Conservation (phyloP, 2,888 invertebrate genomes). For the Eilema griseolum region DNA sequence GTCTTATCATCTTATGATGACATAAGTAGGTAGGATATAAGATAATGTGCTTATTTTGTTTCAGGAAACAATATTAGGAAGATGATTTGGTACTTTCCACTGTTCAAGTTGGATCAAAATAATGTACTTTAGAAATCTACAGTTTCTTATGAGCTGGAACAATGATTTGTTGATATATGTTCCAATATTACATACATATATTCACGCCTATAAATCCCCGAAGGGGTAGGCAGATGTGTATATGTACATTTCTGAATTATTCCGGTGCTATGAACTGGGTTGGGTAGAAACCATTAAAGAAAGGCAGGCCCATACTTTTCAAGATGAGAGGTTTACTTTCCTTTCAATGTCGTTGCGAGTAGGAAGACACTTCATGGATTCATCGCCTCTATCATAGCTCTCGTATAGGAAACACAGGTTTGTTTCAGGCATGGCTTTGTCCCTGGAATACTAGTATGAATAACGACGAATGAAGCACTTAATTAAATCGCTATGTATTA, state of each 20-base stretch:
- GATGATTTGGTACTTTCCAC: constrained; percentile 4
- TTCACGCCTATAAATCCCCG: no score
- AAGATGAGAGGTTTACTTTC: background rate
- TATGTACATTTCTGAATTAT: background rate
- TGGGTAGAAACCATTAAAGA: no score
- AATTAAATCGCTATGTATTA: background rate
- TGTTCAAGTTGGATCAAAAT: background rate
- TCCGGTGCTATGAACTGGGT: background rate
- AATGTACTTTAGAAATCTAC: background rate
- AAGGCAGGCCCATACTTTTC: background rate
- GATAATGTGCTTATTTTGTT: constrained; percentile 27
- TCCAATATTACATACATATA: no score
- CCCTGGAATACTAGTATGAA: background rate
- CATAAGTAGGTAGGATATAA: constrained; percentile 21
- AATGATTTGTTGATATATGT: no score
- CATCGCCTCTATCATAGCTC: background rate
- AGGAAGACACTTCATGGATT: background rate
- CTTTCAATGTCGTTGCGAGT: background rate
- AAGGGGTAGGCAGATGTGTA: no score
- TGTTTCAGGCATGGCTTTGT: background rate
- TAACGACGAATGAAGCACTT: background rate
- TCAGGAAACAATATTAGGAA: constrained; percentile 27
- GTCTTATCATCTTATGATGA: constrained; percentile 24
- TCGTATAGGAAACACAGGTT: background rate
- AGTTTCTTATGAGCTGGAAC: background rate